Evolutionary conservation across 2,797 vertebrate species (phyloP), one percentile per base, ranked within the genome.

Genomic region (Anolis apletophallus): DNA sequence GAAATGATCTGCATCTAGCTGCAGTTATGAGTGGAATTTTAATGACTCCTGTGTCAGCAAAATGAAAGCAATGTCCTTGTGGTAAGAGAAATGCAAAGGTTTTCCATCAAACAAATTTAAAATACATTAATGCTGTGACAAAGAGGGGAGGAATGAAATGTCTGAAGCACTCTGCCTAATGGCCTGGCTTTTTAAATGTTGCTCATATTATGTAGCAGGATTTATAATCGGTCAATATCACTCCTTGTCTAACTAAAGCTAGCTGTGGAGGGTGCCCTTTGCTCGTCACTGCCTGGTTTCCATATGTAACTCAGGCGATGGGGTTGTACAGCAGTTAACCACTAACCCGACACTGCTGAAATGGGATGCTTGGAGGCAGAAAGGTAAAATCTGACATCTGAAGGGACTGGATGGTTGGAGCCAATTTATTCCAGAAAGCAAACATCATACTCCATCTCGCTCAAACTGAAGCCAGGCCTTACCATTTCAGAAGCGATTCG

Each of bases 71-170:
- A 83, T 88, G 71, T 13, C 64, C 75, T 86, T 91, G 92, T 91
- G 84, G 90, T 90, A 89, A 91, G 88, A 93, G n/a, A 93, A 93
- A 93, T 90, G 52, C 32, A 90, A 86, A 94, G 72, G 1, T 91
- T 94, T 91, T 74, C 80, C 83, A 91, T 93, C 69, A 87, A 89
- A 82, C 86, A 92, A 90, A 90, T 87, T 55, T 87, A 84, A 94
- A 95, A 91, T 89, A 89, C 90, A 88, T 68, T 95, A 94, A 94
- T 87, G 7, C 0, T 7, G 1, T 79, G 50, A 92, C 77, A 89
- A 80, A 81, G 77, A 91, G 88, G 94, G 88, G 26, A 78, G 54
- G 79, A 88, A 67, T 32, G 32, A 81, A 76, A 91, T 81, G 46
- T 84, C 57, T 87, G 50, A 74, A 72, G 3, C 32, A 81, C 36